Conservation (phyloP, 1,140 invertebrate genomes). For the Solen grandis region DNA sequence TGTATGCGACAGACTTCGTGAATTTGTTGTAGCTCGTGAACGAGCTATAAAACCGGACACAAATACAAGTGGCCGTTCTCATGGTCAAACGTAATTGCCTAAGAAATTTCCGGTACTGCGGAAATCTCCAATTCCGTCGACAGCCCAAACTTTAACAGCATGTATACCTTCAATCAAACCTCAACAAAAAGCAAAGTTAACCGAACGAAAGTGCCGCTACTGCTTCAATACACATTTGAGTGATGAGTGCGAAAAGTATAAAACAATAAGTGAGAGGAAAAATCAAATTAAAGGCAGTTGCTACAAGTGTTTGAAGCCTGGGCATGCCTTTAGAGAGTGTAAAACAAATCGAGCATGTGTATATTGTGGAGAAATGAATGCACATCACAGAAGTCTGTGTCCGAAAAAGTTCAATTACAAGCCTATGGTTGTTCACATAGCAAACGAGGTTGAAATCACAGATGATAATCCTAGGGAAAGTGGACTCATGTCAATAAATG, state of each 20-base stretch:
- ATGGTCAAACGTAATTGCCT: no score
- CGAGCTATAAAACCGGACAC: no score
- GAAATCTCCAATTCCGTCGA: no score
- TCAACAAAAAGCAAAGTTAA: no score
- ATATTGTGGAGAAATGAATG: no score
- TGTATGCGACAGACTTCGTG: background rate
- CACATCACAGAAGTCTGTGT: conserved; percentile 11
- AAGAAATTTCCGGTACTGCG: no score
- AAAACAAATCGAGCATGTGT: background rate
- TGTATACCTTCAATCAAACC: no score
- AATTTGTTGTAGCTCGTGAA: conserved; percentile 2
- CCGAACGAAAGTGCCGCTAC: no score
- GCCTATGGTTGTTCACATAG: background rate
- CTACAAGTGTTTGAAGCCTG: background rate
- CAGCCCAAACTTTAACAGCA: background rate
- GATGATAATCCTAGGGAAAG: no score
- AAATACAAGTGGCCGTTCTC: no score
- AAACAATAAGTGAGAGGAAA: background rate
- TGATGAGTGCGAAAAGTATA: no score
- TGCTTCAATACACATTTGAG: no score
- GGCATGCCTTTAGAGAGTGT: background rate
- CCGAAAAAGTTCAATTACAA: background rate
- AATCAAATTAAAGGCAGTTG: background rate
- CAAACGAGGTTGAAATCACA: background rate
- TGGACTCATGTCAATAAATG: background rate